Evolutionary conservation across 2,113 vertebrate species (phyloP).

Genomic region (Thalassoma bifasciatum): DNA sequence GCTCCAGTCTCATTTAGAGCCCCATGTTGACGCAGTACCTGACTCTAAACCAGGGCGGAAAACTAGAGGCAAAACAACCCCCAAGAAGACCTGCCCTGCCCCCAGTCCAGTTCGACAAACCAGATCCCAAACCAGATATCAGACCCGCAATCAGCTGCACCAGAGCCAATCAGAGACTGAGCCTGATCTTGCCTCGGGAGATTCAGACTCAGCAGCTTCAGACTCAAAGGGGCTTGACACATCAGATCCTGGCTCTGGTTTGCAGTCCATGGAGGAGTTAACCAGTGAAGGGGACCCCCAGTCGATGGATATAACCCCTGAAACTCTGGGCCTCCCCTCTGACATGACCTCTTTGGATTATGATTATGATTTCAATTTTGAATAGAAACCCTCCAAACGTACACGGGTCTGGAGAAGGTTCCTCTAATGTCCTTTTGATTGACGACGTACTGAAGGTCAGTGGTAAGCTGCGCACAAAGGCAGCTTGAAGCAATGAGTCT

Average conservation of each 20-base stretch:
- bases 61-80: conserved; percentile 44
- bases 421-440: too few species aligned
- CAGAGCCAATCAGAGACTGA: conserved; percentile 39
- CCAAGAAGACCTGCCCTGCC: conserved; percentile 20
- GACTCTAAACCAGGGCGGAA: conserved; percentile 46
- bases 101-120: conserved; percentile 56
- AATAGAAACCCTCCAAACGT: conserved; percentile 29
- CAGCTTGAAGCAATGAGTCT: not conserved
- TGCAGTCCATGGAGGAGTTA: not conserved
- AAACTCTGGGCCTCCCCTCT: conserved; percentile 65
- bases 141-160: conserved; percentile 54
- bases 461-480: conserved; percentile 1
- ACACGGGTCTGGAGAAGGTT: not conserved
- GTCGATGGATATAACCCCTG: conserved; percentile 40
- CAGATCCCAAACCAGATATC: conserved; percentile 70
- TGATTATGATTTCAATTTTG: conserved; percentile 70
- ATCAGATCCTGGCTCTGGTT: not conserved
- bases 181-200: conserved; percentile 6
- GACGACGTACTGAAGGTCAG: not conserved
- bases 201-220: conserved; percentile 6
- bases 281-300: not conserved
- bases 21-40: not conserved
- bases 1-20: not conserved
- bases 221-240: conserved; percentile 22
- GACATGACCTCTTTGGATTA: conserved; percentile 67